Evolutionary conservation across 2,888 invertebrate genomes (phyloP), one percentile per base, ranked within the genome.

Genomic region (Pollenia griseotomentosa): DNA sequence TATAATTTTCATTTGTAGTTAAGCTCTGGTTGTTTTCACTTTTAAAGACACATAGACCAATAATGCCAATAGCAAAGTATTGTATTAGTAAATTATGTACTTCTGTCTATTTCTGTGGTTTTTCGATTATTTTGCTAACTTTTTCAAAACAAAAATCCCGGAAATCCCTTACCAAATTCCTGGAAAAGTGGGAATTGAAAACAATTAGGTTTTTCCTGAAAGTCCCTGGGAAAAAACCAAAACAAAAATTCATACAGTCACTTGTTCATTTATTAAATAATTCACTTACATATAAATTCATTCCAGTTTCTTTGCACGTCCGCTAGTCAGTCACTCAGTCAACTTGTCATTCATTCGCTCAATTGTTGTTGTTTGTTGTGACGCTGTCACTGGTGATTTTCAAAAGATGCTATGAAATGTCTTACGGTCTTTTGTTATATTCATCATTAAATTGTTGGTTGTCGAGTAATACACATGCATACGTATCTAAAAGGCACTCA

Each of bases 361-460:
- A 16, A 2, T 59, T 40, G 73, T 23, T 53, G n/a, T 16, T 68
- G 14, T 59, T 40, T 51, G 19, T 33, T 68, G 59, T 75, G 61
- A 66, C 33, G 19, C 23, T 68, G 59, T 75, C 53, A 66, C 33
- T n/a, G 10, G 12, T 51, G 40, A 12, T 42, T 53, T 5, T 33
- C n/a, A n/a, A 71, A 48, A 46, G 16, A 65, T 65, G 42, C 11
- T 42, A 2, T 19, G 16, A 63, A 19, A 71, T 63, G 46, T 77
- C 12, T 12, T 51, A 33, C 19, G 16, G 59, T 73, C 10, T 46
- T 33, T 73, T 78, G 46, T 78, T 40, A 51, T 78, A 63, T 73
- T 19, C 55, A 55, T 79, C 48, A 86, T 86, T 79, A 83, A 83
- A 44, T 75, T 65, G 51, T 75, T 80, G 75, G 46, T 74, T 53